Evolutionary conservation across 2,888 invertebrate genomes (phyloP), one percentile per base, ranked within the genome.

Genomic region (Biston betularia): DNA sequence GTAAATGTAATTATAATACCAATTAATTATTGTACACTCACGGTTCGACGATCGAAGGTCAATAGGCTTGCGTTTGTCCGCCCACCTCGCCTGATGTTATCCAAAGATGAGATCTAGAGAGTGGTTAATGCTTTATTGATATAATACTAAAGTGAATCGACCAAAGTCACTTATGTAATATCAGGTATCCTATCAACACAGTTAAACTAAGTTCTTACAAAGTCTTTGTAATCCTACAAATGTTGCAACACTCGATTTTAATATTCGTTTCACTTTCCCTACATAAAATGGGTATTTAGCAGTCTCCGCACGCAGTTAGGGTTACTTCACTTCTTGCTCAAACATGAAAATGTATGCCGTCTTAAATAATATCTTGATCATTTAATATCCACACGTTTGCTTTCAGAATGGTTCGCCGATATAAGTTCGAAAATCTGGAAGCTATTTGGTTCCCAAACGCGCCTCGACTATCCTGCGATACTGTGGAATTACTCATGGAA

Each of bases 371-470:
- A 8, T 15, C 38, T 45, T 45, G 12, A 12, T 14, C 7, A 53
- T 10, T 53, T 15, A 53, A 40, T 42, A 24, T 54, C 38, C 10
- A 53, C 52, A 15, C 14, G 15, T 56, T 14, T 45, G 45, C 12
- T 89, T 95, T 75, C 88, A 95, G 96, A 79, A 93, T 96, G 82
- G 93, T 96, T 72, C 95, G 95, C 15, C 95, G 96, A 57, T 93
- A 95, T 81, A 95, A 95, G 74, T 95, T 96, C 77, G 89, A 93
- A 42, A 86, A 94, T 68, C 87, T 96, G 49, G 96, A 96, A 88
- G 95, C 95, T 66, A 89, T 96, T 64, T 96, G 96, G 96, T 95
- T 96, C 74, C 96, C 96, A 1, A 94, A 95, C 78, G 96, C 96
- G 0, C 95, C 95, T 9, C 95, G 95, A 56, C 87, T 96, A 38